Conservation (phyloP, 2,888 invertebrate species). For the Leptinotarsa rubiginosa region DNA sequence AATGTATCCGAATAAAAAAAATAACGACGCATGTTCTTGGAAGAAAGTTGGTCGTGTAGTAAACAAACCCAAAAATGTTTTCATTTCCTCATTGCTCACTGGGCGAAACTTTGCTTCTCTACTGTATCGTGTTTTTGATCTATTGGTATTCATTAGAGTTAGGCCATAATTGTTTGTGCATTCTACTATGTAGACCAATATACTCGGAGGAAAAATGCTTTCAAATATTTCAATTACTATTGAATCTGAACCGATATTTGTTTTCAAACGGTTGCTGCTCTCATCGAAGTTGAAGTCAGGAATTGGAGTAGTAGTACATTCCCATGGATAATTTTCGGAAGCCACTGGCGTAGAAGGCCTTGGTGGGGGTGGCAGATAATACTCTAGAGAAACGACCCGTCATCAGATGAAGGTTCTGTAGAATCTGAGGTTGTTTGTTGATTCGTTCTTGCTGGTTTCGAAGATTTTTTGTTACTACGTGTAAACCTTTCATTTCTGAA, state of each 20-base stretch:
- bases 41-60: constrained; percentile 21
- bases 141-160: constrained; percentile 27
- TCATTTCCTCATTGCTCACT: constrained; percentile 27
- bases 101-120: constrained; percentile 27
- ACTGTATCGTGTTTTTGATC: constrained; percentile 27
- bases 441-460: constrained; percentile 5
- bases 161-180: constrained; percentile 29
- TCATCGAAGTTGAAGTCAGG: constrained; percentile 20
- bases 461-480: constrained; percentile 13
- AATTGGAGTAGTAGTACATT: constrained; percentile 3
- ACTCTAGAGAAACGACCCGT: not conserved
- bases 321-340: constrained; percentile 4
- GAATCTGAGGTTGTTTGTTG: constrained; percentile 14
- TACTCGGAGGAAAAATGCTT: constrained; percentile 26
- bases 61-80: constrained; percentile 25
- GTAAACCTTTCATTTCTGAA: constrained; percentile 14
- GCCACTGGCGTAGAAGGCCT: not conserved
- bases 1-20: constrained; percentile 22
- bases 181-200: constrained; percentile 28
- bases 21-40: constrained; percentile 25
- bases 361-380: not conserved
- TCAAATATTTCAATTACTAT: constrained; percentile 12
- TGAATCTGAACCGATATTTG: not conserved
- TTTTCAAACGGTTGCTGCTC: constrained; percentile 8
- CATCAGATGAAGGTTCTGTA: not conserved